Evolutionary conservation across 1,140 invertebrate species (phyloP).

Genomic region (Brachionus asplanchnoidis): DNA sequence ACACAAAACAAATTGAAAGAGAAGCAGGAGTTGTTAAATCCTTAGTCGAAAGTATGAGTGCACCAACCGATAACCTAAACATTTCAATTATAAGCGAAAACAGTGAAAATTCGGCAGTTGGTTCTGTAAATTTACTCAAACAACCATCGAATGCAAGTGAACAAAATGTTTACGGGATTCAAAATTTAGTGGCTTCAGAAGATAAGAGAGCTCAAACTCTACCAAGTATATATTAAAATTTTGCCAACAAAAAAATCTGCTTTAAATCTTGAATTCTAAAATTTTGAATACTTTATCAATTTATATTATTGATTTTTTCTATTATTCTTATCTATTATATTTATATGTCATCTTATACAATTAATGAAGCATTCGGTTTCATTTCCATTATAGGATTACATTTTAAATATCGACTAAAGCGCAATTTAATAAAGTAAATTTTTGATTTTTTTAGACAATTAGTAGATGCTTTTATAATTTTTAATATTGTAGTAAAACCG

Average conservation of each 20-base stretch:
- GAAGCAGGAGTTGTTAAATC: background rate
- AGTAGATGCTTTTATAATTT: background rate
- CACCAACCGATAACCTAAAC: background rate
- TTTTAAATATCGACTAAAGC: background rate
- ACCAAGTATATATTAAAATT: conserved; percentile 24
- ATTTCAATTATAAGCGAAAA: background rate
- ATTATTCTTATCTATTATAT: conserved; percentile 1
- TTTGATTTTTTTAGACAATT: background rate
- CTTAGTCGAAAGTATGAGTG: background rate
- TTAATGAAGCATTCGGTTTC: background rate
- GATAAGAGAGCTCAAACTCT: conserved; percentile 11
- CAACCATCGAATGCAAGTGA: background rate
- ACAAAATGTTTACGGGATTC: background rate
- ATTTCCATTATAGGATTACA: background rate
- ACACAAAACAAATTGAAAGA: background rate
- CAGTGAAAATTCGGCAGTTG: background rate
- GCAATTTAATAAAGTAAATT: background rate
- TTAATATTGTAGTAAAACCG: background rate
- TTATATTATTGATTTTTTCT: conserved; percentile 3
- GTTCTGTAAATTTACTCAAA: background rate
- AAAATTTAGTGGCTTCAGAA: background rate
- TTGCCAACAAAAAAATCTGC: background rate
- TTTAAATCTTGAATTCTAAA: background rate
- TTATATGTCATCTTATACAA: background rate
- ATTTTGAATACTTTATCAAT: background rate